Percentiles rank a stretch among this genome's conserved stretches.
Conservation (phyloP, 2,888 invertebrate species). For the Lomographa bimaculata region DNA sequence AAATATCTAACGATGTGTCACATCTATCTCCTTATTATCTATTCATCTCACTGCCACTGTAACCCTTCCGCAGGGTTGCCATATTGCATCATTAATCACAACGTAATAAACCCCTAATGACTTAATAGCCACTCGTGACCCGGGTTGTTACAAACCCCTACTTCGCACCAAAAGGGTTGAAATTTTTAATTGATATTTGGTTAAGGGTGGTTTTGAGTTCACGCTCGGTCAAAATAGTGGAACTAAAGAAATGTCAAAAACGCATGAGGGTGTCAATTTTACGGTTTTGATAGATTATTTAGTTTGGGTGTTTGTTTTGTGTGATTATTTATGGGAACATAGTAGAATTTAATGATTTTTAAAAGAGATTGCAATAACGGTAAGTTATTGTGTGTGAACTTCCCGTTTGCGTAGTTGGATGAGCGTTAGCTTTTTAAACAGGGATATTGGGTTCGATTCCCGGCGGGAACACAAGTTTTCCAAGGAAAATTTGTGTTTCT, state of each 20-base stretch:
- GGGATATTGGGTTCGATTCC: no score
- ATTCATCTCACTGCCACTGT: no score
- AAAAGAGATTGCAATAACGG: no score
- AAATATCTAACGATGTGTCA: no score
- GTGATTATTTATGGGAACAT: not conserved
- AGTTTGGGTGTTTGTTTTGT: not conserved
- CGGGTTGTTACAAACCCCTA: conserved; percentile 30
- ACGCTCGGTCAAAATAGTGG: conserved; percentile 14
- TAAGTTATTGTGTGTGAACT: no score
- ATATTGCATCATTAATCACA: conserved; percentile 43
- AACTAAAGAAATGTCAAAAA: conserved; percentile 21
- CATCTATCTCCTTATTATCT: no score
- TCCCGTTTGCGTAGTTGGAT: no score
- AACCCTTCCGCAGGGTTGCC: conserved; percentile 36
- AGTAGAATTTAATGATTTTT: no score
- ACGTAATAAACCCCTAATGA: conserved; percentile 42
- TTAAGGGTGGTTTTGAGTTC: conserved; percentile 18
- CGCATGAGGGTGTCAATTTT: conserved; percentile 16
- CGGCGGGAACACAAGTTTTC: no score
- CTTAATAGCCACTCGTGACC: conserved; percentile 41
- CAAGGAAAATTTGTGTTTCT: no score
- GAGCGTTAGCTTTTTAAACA: no score
- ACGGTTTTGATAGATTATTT: conserved; percentile 3
- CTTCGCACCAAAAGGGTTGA: conserved; percentile 33
- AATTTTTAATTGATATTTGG: conserved; percentile 37